A percentile compares a stretch with the other conserved stretches of the same genome.
Evolutionary conservation across 2,797 vertebrate genomes (phyloP).

Genomic region (Hypotaenidia philippensis): DNA sequence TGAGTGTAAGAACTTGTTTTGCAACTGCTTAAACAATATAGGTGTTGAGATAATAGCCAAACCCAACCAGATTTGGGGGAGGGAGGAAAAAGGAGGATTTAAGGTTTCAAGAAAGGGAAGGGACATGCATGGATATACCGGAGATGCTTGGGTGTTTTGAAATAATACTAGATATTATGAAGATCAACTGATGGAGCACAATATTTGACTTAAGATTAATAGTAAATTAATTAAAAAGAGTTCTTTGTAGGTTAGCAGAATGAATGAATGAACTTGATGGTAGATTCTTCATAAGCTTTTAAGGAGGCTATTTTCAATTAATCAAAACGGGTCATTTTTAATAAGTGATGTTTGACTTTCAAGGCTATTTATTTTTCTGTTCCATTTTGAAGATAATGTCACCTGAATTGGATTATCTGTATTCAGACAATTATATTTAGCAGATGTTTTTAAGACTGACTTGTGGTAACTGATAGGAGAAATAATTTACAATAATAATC

Average conservation of each 20-base stretch:
- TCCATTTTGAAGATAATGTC: constrained; percentile 10
- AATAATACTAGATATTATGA: neutral
- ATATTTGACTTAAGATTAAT: neutral
- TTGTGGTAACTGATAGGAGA: constrained; percentile 37
- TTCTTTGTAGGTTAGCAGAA: neutral
- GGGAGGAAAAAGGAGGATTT: neutral
- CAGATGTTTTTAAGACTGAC: constrained; percentile 29
- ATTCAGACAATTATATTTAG: constrained; percentile 11
- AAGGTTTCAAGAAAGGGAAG: neutral
- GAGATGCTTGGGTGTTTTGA: neutral
- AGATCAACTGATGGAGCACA: neutral
- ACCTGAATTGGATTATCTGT: constrained; percentile 32
- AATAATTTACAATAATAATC: constrained; percentile 54
- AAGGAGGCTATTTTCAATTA: neutral
- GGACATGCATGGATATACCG: neutral
- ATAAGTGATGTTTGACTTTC: neutral
- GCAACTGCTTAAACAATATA: constrained; percentile 54
- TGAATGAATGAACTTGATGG: neutral
- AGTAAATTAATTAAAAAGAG: neutral
- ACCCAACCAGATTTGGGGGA: neutral
- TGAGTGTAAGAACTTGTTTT: constrained; percentile 43
- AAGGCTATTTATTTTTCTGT: constrained; percentile 23
- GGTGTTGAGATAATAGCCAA: constrained; percentile 40
- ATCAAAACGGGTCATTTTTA: neutral
- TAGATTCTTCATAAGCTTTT: neutral